Percentiles rank a stretch among this genome's conserved stretches.
Conservation (phyloP, 2,797 vertebrate genomes). For the Nothura maculosa region DNA sequence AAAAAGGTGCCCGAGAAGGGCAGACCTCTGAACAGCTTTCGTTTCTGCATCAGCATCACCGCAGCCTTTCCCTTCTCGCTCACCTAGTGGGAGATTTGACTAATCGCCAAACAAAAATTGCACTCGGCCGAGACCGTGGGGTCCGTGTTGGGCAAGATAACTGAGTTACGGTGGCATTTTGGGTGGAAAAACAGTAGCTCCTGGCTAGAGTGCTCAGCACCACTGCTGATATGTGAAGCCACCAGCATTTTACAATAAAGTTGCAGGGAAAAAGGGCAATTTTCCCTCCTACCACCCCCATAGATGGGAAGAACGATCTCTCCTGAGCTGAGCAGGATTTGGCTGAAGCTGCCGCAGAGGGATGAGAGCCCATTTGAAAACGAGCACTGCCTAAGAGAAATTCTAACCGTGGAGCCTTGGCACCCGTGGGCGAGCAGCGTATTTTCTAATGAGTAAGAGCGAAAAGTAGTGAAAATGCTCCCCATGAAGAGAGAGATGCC, state of each 20-base stretch:
- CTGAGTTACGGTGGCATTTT: neutral
- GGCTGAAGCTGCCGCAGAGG: constrained; percentile 14
- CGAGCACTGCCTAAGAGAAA: neutral
- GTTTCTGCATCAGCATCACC: too few species aligned
- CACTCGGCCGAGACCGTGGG: neutral
- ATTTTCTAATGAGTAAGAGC: constrained; percentile 81
- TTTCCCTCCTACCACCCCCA: neutral
- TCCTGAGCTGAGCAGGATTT: neutral
- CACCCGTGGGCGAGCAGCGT: neutral
- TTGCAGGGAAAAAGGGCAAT: neutral
- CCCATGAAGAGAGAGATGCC: constrained; percentile 36
- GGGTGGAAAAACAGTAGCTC: too few species aligned
- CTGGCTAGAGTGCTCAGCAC: neutral
- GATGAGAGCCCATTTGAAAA: neutral
- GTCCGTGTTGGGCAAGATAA: too few species aligned
- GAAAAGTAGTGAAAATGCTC: constrained; percentile 77
- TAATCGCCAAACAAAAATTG: neutral
- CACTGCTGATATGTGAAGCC: neutral
- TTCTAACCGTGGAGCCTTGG: neutral
- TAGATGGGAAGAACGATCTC: neutral
- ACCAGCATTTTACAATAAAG: neutral
- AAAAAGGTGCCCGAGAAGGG: too few species aligned
- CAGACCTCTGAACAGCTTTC: neutral
- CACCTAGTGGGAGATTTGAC: neutral
- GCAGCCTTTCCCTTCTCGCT: neutral